These are phyloP conservation scores for Glossophaga mutica DNA, from an alignment of 2,797 vertebrate species.

Conservation along the genomic window DNA sequence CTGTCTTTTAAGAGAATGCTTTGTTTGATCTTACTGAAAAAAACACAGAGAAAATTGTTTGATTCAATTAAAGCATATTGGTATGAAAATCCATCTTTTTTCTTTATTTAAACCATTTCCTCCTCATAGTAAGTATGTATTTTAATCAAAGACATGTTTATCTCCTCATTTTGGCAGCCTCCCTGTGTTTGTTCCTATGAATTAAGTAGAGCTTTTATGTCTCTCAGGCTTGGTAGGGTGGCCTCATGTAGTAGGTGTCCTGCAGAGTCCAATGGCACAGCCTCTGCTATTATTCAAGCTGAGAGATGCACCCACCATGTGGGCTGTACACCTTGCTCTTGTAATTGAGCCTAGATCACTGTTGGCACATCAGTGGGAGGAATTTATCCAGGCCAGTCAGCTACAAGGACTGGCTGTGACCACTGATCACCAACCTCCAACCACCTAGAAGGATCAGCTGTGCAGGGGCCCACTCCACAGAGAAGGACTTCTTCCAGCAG, in stretches of 20 bases:
- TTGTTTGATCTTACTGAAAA: conserved; percentile 3
- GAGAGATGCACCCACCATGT: not conserved
- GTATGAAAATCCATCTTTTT: not conserved
- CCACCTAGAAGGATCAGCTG: not conserved
- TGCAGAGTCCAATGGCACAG: not conserved
- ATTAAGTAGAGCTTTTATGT: not conserved
- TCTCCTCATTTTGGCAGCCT: not conserved
- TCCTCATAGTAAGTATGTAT: not conserved
- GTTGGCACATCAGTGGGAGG: not conserved
- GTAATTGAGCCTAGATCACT: not conserved
- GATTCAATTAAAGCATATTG: not conserved
- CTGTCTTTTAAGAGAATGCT: not conserved
- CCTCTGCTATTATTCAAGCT: not conserved
- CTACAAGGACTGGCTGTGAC: not conserved
- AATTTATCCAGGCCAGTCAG: not conserved
- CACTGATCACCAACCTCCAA: not conserved
- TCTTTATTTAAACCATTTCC: not conserved
- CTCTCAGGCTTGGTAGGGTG: not conserved
- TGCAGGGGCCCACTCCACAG: not conserved
- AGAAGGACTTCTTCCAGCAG: not conserved
- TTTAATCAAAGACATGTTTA: not conserved
- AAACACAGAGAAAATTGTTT: not conserved
- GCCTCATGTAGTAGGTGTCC: not conserved
- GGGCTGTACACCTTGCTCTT: not conserved
- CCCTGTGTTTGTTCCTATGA: not conserved